phyloP scores from a whole-genome alignment of 2,113 vertebrate genomes.

The Neolamprologus tretocephalus region DNA sequence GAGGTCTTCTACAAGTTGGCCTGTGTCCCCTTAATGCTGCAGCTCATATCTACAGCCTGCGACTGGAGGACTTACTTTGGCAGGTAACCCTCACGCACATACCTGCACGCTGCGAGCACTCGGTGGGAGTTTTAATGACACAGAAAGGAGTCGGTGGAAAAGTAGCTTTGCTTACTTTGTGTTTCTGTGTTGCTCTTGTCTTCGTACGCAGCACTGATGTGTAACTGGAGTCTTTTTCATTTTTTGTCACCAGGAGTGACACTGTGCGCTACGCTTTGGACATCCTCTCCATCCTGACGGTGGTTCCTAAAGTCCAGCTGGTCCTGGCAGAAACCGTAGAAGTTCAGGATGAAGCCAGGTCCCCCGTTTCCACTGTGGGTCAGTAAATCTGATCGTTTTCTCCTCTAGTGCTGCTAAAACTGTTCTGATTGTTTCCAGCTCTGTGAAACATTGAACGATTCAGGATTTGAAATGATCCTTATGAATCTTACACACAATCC shows the following conservation, averaged over 20 bases:
- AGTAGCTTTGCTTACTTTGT: not conserved
- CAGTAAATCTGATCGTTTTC: conserved; percentile 26
- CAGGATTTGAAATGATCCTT: not conserved
- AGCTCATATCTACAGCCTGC: conserved; percentile 91
- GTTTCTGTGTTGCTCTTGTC: not conserved
- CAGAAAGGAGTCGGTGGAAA: not conserved
- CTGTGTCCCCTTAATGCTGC: conserved; percentile 88
- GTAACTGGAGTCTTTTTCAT: not conserved
- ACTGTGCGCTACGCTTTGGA: conserved; percentile 91
- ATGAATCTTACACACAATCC: not conserved
- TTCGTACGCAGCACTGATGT: not conserved
- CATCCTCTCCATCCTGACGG: conserved; percentile 87
- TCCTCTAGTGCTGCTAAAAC: fast-evolving
- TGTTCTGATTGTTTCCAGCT: not conserved
- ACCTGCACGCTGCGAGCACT: not conserved
- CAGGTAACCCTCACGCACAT: conserved; percentile 64
- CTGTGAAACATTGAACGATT: fast-evolving
- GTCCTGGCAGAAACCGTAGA: conserved; percentile 86
- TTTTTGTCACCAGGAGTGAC: conserved; percentile 76
- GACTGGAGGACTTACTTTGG: conserved; percentile 96
- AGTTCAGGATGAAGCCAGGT: conserved; percentile 82
- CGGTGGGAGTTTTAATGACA: fast-evolving
- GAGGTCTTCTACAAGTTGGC: conserved; percentile 90
- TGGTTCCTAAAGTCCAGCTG: conserved; percentile 91
- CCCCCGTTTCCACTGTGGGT: conserved; percentile 88